Percentiles rank a stretch among this genome's conserved stretches.
phyloP scores from a whole-genome alignment of 2,113 vertebrate genomes.

The Dascyllus trimaculatus region DNA sequence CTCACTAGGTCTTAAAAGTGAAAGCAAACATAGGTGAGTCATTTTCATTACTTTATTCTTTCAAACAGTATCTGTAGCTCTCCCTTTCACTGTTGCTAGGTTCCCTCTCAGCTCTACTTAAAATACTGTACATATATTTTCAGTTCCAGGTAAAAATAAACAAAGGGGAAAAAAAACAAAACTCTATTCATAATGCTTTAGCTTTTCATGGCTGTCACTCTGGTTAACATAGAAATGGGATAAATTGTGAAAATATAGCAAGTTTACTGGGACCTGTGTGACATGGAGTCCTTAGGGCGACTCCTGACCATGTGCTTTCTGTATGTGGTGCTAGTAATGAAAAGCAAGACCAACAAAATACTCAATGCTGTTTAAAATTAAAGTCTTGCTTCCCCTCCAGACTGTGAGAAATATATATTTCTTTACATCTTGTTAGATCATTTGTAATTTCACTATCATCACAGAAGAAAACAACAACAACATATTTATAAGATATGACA shows the following conservation, averaged over 20 bases:
- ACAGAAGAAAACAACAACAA: no score
- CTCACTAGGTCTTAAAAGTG: neutral
- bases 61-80: neutral
- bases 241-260: slow-evolving; percentile 22
- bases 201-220: slow-evolving; percentile 4
- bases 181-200: slow-evolving; percentile 8
- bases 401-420: neutral
- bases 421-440: neutral
- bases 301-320: slow-evolving; percentile 31
- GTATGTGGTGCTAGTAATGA: neutral
- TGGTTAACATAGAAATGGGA: neutral
- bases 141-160: neutral
- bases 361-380: neutral
- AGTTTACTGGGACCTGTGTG: neutral
- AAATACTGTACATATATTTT: slow-evolving; percentile 8
- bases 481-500: neutral
- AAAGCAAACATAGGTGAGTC: neutral
- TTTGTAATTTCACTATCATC: no score
- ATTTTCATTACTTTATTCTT: neutral
- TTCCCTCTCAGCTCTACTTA: slow-evolving; percentile 5
- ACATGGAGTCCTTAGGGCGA: slow-evolving; percentile 10
- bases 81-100: slow-evolving; percentile 12
- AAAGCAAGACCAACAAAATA: neutral
- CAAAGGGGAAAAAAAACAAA: neutral
- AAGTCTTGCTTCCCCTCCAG: neutral